Percentiles rank a stretch among this genome's conserved stretches.
Evolutionary conservation across 2,888 invertebrate genomes (phyloP).

Genomic region (Pantelozetes paolii): DNA sequence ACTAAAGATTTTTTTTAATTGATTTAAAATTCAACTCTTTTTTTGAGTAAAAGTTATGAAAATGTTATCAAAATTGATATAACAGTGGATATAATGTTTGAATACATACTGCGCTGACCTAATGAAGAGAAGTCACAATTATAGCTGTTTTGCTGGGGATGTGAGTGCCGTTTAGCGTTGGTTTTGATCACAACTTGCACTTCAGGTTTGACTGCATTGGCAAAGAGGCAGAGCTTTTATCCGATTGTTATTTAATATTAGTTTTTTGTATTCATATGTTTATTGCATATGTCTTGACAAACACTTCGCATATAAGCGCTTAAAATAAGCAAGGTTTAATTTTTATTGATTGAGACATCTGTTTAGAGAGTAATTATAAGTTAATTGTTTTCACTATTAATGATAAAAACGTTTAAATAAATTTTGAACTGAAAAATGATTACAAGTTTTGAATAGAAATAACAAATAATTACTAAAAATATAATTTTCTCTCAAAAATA

Average conservation of each 20-base stretch:
- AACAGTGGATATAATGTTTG: not conserved
- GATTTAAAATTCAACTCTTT: not conserved
- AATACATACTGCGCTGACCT: not conserved
- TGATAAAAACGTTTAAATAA: no score
- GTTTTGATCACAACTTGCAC: constrained; percentile 12
- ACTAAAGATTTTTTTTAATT: not conserved
- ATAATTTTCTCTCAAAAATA: no score
- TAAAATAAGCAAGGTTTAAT: no score
- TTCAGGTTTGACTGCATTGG: constrained; percentile 16
- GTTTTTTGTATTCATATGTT: not conserved
- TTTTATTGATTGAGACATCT: no score
- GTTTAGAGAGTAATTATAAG: no score
- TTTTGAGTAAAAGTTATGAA: not conserved
- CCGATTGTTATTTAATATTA: not conserved
- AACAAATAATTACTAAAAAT: no score
- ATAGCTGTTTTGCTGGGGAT: not conserved
- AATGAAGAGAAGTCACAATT: not conserved
- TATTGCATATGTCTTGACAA: not conserved
- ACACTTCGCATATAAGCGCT: not conserved
- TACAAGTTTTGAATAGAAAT: no score
- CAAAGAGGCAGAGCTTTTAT: not conserved
- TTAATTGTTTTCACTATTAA: no score
- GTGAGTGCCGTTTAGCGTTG: not conserved
- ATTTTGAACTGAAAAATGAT: no score
- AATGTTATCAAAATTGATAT: not conserved